These are phyloP conservation scores for Conops quadrifasciatus DNA, from an alignment of 2,888 invertebrate species.

Conservation along the genomic window DNA sequence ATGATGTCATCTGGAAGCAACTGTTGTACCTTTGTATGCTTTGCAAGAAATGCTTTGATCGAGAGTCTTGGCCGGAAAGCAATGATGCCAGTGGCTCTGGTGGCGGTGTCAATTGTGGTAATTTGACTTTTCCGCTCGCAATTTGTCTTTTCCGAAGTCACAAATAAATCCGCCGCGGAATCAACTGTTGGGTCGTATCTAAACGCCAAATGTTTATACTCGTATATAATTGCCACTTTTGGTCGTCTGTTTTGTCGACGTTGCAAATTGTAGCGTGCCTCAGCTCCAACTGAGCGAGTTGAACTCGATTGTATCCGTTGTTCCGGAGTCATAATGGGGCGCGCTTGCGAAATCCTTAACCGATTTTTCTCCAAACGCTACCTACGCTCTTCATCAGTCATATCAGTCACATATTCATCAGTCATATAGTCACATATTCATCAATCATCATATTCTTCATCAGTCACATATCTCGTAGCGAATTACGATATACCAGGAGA, in stretches of 20 bases:
- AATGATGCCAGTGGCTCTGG: constrained; percentile 8
- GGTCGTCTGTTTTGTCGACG: background rate
- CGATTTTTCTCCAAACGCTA: constrained; percentile 3
- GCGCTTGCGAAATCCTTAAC: background rate
- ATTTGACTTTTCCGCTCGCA: constrained; percentile 2
- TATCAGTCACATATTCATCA: too few species aligned
- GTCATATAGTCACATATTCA: too few species aligned
- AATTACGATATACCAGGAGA: too few species aligned
- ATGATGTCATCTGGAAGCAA: background rate
- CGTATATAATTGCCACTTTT: background rate
- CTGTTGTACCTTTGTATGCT: constrained; percentile 3
- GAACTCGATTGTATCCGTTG: constrained; percentile 1
- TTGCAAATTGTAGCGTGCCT: background rate
- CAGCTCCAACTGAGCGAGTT: background rate
- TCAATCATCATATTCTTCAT: too few species aligned
- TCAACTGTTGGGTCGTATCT: background rate
- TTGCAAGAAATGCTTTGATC: background rate
- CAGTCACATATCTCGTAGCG: too few species aligned
- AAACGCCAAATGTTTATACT: background rate
- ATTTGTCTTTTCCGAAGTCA: background rate
- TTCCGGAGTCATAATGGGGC: background rate
- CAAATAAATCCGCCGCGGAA: too few species aligned
- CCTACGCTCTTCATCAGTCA: too few species aligned
- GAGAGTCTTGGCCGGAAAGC: background rate
- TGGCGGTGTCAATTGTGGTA: background rate